Percentiles rank a stretch among this genome's conserved stretches.
These are phyloP conservation scores for Brienomyrus longianalis DNA, from an alignment of 2,113 vertebrate species.

Conservation along the genomic window DNA sequence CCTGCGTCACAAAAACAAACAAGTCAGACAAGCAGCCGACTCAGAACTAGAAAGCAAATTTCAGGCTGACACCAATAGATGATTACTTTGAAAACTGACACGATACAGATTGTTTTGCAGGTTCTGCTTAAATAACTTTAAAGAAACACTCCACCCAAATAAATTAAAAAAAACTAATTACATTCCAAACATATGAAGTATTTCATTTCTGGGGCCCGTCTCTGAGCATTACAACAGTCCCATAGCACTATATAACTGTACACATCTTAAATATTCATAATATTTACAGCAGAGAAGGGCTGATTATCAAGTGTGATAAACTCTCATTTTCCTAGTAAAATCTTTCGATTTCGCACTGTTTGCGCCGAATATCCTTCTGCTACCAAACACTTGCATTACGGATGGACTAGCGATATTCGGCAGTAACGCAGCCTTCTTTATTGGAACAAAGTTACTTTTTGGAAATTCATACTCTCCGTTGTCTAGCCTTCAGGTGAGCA, in stretches of 20 bases:
- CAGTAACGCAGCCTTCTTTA: too few relatives aligned
- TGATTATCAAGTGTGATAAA: neutral
- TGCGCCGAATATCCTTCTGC: neutral
- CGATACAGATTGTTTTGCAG: too few relatives aligned
- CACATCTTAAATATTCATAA: too few relatives aligned
- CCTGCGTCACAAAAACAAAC: slow-evolving; percentile 61
- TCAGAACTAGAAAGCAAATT: neutral
- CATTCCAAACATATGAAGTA: too few relatives aligned
- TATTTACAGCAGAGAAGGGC: neutral
- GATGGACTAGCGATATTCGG: too few relatives aligned
- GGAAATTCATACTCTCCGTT: neutral
- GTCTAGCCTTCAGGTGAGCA: neutral
- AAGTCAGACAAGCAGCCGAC: neutral
- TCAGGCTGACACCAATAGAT: neutral
- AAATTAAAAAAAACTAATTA: too few relatives aligned
- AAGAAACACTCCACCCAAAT: too few relatives aligned
- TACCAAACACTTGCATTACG: neutral
- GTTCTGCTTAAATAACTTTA: too few relatives aligned
- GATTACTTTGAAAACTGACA: too few relatives aligned
- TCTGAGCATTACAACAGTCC: too few relatives aligned
- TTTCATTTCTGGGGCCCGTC: too few relatives aligned
- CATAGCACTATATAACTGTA: neutral
- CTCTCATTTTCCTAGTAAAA: neutral
- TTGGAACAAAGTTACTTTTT: neutral
- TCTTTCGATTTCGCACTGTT: neutral